A percentile compares a stretch with the other conserved stretches of the same genome.
phyloP scores from a whole-genome alignment of 2,797 vertebrate species.

The Urosaurus nigricauda region DNA sequence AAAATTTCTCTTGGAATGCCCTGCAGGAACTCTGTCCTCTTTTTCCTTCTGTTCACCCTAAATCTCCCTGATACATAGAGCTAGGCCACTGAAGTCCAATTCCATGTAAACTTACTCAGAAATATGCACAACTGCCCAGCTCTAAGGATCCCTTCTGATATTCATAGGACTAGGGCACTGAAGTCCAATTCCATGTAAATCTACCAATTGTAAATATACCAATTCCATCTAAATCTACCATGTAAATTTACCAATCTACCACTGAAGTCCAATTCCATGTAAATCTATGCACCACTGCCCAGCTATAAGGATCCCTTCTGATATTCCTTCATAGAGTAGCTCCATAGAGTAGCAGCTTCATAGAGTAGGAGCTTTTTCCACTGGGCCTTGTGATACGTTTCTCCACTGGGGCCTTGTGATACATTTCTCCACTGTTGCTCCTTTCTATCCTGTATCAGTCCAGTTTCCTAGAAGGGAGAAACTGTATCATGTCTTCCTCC shows the following conservation, averaged over 20 bases:
- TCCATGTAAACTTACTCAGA: neutral
- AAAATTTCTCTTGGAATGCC: too few relatives aligned
- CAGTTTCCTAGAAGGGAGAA: neutral
- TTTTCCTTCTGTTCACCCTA: too few relatives aligned
- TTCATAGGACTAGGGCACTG: too few relatives aligned
- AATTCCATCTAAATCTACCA: too few relatives aligned
- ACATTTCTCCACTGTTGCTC: neutral
- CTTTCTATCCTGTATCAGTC: too few relatives aligned
- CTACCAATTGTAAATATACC: too few relatives aligned
- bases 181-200: neutral
- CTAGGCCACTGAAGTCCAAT: neutral
- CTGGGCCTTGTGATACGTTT: neutral
- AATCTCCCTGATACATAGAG: too few relatives aligned
- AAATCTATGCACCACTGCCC: neutral
- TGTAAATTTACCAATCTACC: too few relatives aligned
- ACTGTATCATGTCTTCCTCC: neutral
- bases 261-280: neutral
- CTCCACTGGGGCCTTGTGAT: neutral
- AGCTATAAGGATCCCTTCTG: neutral
- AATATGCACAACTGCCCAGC: neutral
- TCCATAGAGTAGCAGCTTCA: too few relatives aligned
- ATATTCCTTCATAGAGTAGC: too few relatives aligned
- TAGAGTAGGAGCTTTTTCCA: neutral
- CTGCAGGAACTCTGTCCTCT: too few relatives aligned
- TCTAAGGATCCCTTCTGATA: neutral